Conservation (phyloP, 2,113 vertebrate species). For the Urocitellus parryii region DNA sequence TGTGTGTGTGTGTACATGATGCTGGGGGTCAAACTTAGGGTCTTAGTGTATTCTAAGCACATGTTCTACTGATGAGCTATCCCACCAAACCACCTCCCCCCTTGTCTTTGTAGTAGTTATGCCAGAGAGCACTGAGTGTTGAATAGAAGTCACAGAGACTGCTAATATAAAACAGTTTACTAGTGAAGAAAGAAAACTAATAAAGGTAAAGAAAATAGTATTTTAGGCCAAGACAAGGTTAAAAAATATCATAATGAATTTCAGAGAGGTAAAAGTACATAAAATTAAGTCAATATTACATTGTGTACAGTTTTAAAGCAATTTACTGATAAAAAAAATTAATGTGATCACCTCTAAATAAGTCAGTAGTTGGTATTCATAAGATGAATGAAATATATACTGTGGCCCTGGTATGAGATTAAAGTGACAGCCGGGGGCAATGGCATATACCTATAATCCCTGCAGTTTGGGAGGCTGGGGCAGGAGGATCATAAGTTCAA, state of each 20-base stretch:
- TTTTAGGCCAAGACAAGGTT: not conserved
- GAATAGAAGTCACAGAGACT: not conserved
- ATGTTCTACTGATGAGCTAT: not conserved
- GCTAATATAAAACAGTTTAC: not conserved
- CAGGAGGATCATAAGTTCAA: no score
- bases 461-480: no score
- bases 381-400: not conserved
- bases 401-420: conserved; percentile 36
- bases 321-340: conserved; percentile 64
- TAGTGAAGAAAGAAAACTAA: conserved; percentile 54
- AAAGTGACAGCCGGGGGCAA: not conserved
- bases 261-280: not conserved
- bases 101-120: not conserved
- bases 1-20: not conserved
- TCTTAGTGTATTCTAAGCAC: not conserved
- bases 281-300: not conserved
- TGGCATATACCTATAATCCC: no score
- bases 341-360: conserved; percentile 68
- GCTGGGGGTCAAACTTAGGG: not conserved
- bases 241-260: not conserved
- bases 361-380: conserved; percentile 60
- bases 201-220: not conserved
- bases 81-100: no score
- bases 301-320: conserved; percentile 60
- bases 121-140: not conserved